These are phyloP conservation scores for Drosophila varians DNA, from an alignment of 1,140 invertebrate species.

Conservation along the genomic window DNA sequence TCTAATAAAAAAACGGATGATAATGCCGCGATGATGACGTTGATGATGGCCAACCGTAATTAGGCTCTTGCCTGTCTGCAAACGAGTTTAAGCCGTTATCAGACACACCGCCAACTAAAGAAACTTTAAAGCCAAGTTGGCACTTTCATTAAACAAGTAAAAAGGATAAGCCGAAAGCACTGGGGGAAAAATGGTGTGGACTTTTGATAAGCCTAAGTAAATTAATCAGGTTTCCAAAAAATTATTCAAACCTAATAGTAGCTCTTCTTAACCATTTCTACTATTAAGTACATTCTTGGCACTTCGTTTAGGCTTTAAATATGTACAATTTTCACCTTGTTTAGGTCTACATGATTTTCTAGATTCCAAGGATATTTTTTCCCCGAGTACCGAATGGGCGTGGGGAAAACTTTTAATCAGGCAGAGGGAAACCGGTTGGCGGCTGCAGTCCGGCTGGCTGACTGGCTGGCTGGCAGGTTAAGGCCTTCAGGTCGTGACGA, in stretches of 20 bases:
- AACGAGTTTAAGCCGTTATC: slow-evolving; percentile 48
- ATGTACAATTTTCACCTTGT: no score
- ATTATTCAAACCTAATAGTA: no score
- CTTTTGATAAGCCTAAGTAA: no score
- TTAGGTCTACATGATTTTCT: neutral
- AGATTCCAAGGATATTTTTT: neutral
- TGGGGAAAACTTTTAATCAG: slow-evolving; percentile 43
- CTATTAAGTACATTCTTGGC: no score
- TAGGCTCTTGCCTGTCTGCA: slow-evolving; percentile 60
- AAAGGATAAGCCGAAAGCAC: neutral
- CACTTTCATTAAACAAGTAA: slow-evolving; percentile 1
- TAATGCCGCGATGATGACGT: slow-evolving; percentile 30
- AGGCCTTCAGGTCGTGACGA: slow-evolving; percentile 61
- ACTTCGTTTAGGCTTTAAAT: no score
- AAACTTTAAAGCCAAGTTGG: slow-evolving; percentile 42
- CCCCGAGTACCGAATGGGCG: neutral
- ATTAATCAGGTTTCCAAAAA: no score
- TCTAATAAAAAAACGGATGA: slow-evolving; percentile 16
- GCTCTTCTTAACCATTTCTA: no score
- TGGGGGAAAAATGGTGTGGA: neutral
- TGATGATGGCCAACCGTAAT: slow-evolving; percentile 51
- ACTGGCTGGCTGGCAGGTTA: slow-evolving; percentile 38
- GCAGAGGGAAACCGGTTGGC: slow-evolving; percentile 13
- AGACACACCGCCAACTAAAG: slow-evolving; percentile 41
- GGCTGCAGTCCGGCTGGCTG: slow-evolving; percentile 30